Conservation (phyloP, 2,888 invertebrate genomes). For the Stomorhina lunata region DNA sequence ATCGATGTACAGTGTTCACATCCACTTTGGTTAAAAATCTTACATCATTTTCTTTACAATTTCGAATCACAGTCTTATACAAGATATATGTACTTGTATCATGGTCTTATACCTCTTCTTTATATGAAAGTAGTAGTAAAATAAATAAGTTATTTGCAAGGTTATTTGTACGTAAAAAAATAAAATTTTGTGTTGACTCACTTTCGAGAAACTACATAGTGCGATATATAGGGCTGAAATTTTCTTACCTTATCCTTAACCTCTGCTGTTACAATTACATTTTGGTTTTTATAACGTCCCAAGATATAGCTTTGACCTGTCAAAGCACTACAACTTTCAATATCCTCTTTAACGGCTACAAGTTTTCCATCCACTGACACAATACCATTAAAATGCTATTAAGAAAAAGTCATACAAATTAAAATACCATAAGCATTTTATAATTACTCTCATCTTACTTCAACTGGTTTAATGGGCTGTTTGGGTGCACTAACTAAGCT, state of each 20-base stretch:
- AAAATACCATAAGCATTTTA: neutral
- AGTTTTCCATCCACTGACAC: slow-evolving; percentile 76
- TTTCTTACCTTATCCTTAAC: slow-evolving; percentile 78
- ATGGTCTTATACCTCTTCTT: too few species aligned
- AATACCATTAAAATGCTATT: slow-evolving; percentile 78
- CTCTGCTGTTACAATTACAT: slow-evolving; percentile 78
- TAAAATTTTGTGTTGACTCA: too few species aligned
- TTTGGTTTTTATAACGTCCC: slow-evolving; percentile 74
- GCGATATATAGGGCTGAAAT: neutral
- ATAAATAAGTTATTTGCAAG: too few species aligned
- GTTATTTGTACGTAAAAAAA: too few species aligned
- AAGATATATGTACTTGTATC: too few species aligned
- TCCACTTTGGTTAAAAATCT: too few species aligned
- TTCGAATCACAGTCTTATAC: too few species aligned
- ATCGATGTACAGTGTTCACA: too few species aligned
- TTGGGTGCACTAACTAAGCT: slow-evolving; percentile 78
- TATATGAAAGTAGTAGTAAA: too few species aligned
- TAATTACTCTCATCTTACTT: slow-evolving; percentile 67
- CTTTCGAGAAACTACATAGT: too few species aligned
- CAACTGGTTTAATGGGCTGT: slow-evolving; percentile 72
- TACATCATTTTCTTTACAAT: too few species aligned
- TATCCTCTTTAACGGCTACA: slow-evolving; percentile 76
- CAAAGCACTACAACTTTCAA: slow-evolving; percentile 76
- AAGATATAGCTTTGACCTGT: slow-evolving; percentile 75
- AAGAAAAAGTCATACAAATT: neutral